Evolutionary conservation across 37 sponge, comb jelly and placozoan genomes (phyloP), one percentile per base, ranked within the genome.

Genomic region (Tethya wilhelma): DNA sequence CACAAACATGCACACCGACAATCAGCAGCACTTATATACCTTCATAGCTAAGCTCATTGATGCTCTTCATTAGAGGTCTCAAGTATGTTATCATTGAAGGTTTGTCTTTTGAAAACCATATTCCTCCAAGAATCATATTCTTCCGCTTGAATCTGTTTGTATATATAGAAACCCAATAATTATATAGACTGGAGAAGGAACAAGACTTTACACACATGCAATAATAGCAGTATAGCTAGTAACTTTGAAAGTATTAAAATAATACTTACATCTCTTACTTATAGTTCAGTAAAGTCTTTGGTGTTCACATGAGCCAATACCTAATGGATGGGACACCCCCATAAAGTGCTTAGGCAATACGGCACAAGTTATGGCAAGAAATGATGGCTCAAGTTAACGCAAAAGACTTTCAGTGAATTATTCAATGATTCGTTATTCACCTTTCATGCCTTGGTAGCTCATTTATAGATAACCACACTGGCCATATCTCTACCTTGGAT

Each of bases 391-490:
- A 9, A 49, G 53, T 19, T 49, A 49, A 14, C 14, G 53, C 53
- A 9, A 49, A 49, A 14, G 53, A 14, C 14, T 49, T 19, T 19
- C 53, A 49, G 14, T 49, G 53, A 19, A 49, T 49, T 19, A 9
- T 19, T 19, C 53, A 49, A 14, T 49, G n/a, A n/a, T 19, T 49
- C 9, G 14, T 49, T 49, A 14, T 14, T 49, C 53, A 49, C 53
- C 53, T 49, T 14, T 49, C 53, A 49, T 49, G 63, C 28, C 63
- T n/a, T 23, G 66, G 66, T 3, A 64, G 36, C 66, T 64, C 66
- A 32, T 64, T 64, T 9, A 64, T 64, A 5, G 66, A 29, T 2
- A 64, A 29, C 66, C 66, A 64, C 36, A 64, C 66, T 9, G 66
- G 66, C 66, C 66, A 64, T 30, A 64, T 4, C 19, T n/a, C 26